Conservation (phyloP, 2,797 vertebrate genomes). For the Betta splendens region DNA sequence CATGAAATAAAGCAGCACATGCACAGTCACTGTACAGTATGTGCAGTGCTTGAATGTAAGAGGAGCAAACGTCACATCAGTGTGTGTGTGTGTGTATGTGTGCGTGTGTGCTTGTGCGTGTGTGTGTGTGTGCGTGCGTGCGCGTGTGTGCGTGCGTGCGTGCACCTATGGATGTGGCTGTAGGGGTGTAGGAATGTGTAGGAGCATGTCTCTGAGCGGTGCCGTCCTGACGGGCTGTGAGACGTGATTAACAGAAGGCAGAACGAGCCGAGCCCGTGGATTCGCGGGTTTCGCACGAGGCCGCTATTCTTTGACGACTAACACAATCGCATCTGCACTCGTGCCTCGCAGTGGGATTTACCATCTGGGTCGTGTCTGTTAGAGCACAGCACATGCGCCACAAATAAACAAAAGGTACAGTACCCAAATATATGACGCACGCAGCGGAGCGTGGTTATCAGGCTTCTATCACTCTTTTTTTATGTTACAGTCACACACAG, state of each 20-base stretch:
- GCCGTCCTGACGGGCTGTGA: slow-evolving; percentile 13
- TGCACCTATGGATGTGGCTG: too few species aligned
- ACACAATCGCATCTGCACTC: slow-evolving; percentile 26
- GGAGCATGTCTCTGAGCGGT: slow-evolving; percentile 4
- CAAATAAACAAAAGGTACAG: slow-evolving; percentile 10
- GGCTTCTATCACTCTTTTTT: slow-evolving; percentile 22
- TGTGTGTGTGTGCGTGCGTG: slow-evolving; percentile 1
- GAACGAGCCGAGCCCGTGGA: slow-evolving; percentile 20
- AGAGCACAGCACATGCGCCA: slow-evolving; percentile 3
- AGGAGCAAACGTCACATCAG: slow-evolving; percentile 6
- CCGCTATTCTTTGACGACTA: slow-evolving; percentile 35
- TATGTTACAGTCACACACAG: slow-evolving; percentile 19
- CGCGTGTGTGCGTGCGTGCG: not conserved
- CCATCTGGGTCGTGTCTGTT: slow-evolving; percentile 15
- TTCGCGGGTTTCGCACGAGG: slow-evolving; percentile 7
- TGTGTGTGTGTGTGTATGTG: slow-evolving; percentile 1
- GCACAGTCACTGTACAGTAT: not conserved
- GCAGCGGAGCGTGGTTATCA: slow-evolving; percentile 4
- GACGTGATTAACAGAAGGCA: slow-evolving; percentile 31
- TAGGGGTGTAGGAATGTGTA: slow-evolving; percentile 7
- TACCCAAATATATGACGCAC: not conserved
- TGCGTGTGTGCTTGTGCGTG: slow-evolving; percentile 5
- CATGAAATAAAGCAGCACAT: slow-evolving; percentile 3
- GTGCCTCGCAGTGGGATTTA: slow-evolving; percentile 37
- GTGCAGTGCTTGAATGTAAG: not conserved